Conservation (phyloP, 2,797 vertebrate genomes). For the Falco columbarius region DNA sequence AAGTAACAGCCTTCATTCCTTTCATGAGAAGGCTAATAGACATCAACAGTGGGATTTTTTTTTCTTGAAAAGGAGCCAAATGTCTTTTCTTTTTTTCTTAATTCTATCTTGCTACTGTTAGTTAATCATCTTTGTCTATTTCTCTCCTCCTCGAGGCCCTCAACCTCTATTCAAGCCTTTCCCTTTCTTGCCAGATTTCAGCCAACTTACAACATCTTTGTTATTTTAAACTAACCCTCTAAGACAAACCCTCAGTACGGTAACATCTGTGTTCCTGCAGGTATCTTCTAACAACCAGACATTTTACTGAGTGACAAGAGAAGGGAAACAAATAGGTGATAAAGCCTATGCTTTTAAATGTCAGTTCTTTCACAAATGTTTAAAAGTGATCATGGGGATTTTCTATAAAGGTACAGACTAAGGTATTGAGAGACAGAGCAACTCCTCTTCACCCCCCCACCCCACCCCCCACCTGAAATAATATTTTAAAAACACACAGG, state of each 20-base stretch:
- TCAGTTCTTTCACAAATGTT: background rate
- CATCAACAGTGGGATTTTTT: background rate
- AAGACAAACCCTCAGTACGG: background rate
- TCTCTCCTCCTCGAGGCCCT: background rate
- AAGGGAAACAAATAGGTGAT: background rate
- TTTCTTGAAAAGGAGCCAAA: slow-evolving; percentile 35
- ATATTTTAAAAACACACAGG: background rate
- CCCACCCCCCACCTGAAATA: background rate
- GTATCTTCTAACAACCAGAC: background rate
- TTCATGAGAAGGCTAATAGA: slow-evolving; percentile 28
- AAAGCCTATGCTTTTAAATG: background rate
- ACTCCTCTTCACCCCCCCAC: rapidly evolving
- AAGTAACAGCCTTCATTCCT: slow-evolving; percentile 29
- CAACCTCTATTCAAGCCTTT: background rate
- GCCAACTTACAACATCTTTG: background rate
- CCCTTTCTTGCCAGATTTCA: background rate
- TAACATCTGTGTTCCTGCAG: background rate
- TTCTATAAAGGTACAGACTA: background rate
- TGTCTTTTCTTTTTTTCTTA: background rate
- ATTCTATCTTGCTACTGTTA: slow-evolving; percentile 20
- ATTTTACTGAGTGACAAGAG: background rate
- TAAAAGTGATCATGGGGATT: background rate
- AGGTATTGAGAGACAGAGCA: background rate
- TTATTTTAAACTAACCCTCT: background rate
- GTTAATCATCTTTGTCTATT: slow-evolving; percentile 7